Conservation (phyloP, 2,888 invertebrate species). For the Aphodius granarius region DNA sequence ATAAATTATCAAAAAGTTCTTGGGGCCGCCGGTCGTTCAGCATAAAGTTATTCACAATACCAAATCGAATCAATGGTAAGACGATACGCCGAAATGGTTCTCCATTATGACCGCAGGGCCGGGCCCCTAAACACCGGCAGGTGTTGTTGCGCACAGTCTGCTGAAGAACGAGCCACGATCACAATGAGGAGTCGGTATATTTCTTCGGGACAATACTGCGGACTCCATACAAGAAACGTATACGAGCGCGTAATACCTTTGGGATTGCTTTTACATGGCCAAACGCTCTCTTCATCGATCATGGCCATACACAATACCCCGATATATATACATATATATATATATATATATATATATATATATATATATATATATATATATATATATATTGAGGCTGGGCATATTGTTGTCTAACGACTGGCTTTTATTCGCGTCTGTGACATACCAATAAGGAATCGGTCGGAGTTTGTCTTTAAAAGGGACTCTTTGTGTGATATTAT, state of each 20-base stretch:
- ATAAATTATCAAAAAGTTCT: background rate
- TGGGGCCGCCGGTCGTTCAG: background rate
- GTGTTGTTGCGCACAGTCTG: background rate
- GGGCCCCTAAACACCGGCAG: background rate
- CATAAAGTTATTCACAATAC: background rate
- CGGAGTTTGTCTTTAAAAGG: slow-evolving; percentile 13
- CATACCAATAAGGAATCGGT: slow-evolving; percentile 30
- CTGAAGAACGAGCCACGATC: background rate
- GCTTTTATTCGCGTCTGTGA: slow-evolving; percentile 29
- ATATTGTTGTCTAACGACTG: slow-evolving; percentile 28
- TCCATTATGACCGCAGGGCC: background rate
- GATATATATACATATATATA: slow-evolving; percentile 18
- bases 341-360: slow-evolving; percentile 19
- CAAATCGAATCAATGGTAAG: background rate
- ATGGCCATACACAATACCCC: slow-evolving; percentile 28
- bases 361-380: slow-evolving; percentile 19
- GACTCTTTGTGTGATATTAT: background rate
- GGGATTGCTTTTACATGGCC: slow-evolving; percentile 32
- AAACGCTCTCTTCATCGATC: slow-evolving; percentile 28
- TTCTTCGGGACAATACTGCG: background rate
- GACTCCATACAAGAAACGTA: background rate
- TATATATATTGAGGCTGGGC: slow-evolving; percentile 29
- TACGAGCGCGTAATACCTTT: slow-evolving; percentile 15
- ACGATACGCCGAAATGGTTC: background rate
- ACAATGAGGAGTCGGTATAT: slow-evolving; percentile 2